phyloP scores from a whole-genome alignment of 2,797 vertebrate species.

The Oophaga sylvatica region DNA sequence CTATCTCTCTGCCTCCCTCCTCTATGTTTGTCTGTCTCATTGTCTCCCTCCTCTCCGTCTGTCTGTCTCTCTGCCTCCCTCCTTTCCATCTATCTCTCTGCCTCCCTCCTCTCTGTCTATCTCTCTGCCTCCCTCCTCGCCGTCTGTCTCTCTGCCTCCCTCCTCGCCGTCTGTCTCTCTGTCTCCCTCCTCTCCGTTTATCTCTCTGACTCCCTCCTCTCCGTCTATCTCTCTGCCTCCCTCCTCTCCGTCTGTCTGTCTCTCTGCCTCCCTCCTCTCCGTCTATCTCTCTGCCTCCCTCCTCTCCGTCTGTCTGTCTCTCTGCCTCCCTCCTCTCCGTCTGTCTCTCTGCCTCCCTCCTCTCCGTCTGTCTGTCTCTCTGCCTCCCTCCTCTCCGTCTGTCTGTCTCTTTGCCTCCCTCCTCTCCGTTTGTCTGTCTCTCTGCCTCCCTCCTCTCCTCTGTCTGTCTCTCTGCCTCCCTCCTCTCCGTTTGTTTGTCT shows the following conservation, averaged over 20 bases:
- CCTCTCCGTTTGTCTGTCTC: not conserved
- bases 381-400: no score
- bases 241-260: not conserved
- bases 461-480: not conserved
- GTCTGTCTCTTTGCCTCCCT: not conserved
- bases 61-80: not conserved
- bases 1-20: not conserved
- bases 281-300: not conserved
- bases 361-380: not conserved
- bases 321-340: not conserved
- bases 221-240: not conserved
- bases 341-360: not conserved
- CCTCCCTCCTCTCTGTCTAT: no score
- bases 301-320: not conserved
- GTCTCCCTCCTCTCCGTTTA: not conserved
- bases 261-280: not conserved
- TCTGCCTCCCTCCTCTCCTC: not conserved
- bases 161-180: not conserved
- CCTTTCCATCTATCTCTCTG: no score
- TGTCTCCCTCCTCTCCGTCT: no score
- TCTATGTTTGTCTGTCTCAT: not conserved
- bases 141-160: not conserved
- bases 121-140: not conserved
- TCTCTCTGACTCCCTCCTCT: not conserved
- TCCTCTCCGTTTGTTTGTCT: not conserved